Conservation (phyloP, 1,140 invertebrate species). For the Eumaeus atala region DNA sequence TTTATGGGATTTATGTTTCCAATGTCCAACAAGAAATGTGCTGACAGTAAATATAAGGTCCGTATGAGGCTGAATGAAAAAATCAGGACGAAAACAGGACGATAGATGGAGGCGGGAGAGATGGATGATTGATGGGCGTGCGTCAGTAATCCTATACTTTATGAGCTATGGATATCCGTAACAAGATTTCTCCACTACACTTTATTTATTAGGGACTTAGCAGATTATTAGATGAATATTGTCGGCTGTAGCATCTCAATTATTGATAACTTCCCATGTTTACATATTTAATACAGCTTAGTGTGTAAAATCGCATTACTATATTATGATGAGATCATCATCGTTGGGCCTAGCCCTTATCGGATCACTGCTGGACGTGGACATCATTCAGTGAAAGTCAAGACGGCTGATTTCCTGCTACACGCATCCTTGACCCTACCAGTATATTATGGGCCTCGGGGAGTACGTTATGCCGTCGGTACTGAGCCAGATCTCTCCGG, state of each 20-base stretch:
- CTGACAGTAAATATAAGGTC: slow-evolving; percentile 4
- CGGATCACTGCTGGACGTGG: no score
- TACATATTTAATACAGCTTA: no score
- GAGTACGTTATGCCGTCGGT: no score
- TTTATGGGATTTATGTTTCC: neutral
- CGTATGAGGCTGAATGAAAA: neutral
- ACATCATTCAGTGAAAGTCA: no score
- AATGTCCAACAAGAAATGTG: slow-evolving; percentile 4
- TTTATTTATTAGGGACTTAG: slow-evolving; percentile 10
- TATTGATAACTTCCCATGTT: slow-evolving; percentile 1
- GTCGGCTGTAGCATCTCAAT: neutral
- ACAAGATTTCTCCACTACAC: neutral
- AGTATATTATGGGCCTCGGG: no score
- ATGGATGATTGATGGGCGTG: slow-evolving; percentile 7
- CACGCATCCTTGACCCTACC: no score
- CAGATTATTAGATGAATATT: slow-evolving; percentile 1
- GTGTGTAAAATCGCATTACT: no score
- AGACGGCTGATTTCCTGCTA: no score
- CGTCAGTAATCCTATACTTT: slow-evolving; percentile 8
- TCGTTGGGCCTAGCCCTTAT: no score
- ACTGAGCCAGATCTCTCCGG: no score
- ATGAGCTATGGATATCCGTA: slow-evolving; percentile 2
- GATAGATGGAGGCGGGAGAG: slow-evolving; percentile 5
- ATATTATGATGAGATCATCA: no score
- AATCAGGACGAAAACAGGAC: slow-evolving; percentile 7